A percentile compares a stretch with the other conserved stretches of the same genome.
phyloP scores from a whole-genome alignment of 2,113 vertebrate species.

The Zosterops hypoxanthus region DNA sequence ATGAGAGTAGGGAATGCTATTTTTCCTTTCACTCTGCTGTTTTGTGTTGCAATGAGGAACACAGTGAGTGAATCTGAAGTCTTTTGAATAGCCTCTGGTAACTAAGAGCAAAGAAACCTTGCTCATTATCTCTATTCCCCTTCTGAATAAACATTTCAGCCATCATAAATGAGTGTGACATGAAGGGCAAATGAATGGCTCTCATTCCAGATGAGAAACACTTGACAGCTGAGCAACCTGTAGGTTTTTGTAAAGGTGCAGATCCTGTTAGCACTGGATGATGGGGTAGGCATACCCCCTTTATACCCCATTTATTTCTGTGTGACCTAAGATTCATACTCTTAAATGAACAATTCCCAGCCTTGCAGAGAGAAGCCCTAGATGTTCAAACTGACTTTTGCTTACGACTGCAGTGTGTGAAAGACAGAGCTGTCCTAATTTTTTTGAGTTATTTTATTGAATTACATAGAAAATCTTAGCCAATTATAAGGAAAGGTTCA shows the following conservation, averaged over 20 bases:
- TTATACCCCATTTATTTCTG: neutral
- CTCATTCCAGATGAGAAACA: neutral
- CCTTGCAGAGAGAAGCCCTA: neutral
- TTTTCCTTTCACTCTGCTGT: neutral
- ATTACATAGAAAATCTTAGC: constrained; percentile 17
- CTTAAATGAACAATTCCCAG: neutral
- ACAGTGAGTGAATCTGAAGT: neutral
- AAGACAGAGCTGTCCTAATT: neutral
- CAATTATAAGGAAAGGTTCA: constrained; percentile 39
- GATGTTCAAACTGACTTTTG: neutral
- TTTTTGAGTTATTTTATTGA: constrained; percentile 29
- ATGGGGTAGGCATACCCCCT: neutral
- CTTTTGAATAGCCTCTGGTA: constrained; percentile 1
- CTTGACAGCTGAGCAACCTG: constrained; percentile 4
- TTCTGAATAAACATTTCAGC: constrained; percentile 48
- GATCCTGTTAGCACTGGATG: neutral
- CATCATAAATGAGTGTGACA: neutral
- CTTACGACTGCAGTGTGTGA: neutral
- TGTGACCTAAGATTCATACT: neutral
- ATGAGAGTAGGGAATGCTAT: neutral
- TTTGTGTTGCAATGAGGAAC: neutral
- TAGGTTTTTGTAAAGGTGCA: neutral
- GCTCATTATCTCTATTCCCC: neutral
- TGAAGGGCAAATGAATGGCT: neutral
- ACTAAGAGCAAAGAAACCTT: constrained; percentile 18